These are phyloP conservation scores for Chironomus riparius DNA, from an alignment of 2,888 invertebrate species.

Conservation along the genomic window DNA sequence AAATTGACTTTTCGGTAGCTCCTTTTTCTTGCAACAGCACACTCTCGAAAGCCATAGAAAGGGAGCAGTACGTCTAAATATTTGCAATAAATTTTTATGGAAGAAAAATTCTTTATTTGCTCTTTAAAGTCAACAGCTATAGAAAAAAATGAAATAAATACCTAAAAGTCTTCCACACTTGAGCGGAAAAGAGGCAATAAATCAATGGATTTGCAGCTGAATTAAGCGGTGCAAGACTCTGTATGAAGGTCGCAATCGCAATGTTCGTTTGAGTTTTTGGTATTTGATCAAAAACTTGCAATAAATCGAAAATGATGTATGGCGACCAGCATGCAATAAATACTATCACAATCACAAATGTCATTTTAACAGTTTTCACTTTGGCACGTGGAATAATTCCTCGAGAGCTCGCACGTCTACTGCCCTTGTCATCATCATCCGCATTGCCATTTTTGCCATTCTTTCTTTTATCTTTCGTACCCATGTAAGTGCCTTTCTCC, in stretches of 20 bases:
- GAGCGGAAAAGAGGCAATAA: slow-evolving; percentile 86
- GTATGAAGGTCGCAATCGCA: slow-evolving; percentile 82
- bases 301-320: slow-evolving; percentile 83
- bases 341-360: slow-evolving; percentile 88
- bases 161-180: slow-evolving; percentile 77
- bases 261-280: slow-evolving; percentile 69
- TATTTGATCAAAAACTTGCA: slow-evolving; percentile 79
- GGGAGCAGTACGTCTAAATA: slow-evolving; percentile 48
- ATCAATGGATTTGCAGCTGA: slow-evolving; percentile 91
- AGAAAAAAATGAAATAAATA: slow-evolving; percentile 38
- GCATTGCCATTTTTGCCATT: neutral
- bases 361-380: slow-evolving; percentile 96
- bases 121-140: neutral
- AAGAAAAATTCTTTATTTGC: neutral
- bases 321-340: slow-evolving; percentile 87
- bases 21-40: slow-evolving; percentile 45
- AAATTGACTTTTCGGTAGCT: slow-evolving; percentile 27
- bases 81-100: neutral
- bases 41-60: slow-evolving; percentile 52
- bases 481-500: slow-evolving; percentile 54
- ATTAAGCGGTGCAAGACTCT: slow-evolving; percentile 84
- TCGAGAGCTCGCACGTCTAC: slow-evolving; percentile 75
- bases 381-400: slow-evolving; percentile 92
- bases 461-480: slow-evolving; percentile 36
- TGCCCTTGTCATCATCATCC: slow-evolving; percentile 42